Conservation (phyloP, 2,888 invertebrate species). For the Hirtodrosophila cameraria region DNA sequence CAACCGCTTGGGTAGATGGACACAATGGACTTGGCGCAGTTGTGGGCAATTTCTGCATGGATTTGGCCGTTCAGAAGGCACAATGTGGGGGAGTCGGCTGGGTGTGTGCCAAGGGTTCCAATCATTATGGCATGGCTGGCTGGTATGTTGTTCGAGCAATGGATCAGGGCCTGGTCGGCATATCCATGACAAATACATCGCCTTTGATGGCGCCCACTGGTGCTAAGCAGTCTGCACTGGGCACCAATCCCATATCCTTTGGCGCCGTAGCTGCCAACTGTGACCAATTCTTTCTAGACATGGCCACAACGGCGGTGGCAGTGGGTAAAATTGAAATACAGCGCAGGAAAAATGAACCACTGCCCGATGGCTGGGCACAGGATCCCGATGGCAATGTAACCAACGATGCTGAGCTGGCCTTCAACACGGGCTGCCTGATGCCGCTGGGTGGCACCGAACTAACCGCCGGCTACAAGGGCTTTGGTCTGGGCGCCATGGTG, state of each 20-base stretch:
- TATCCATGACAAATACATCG: constrained; percentile 96
- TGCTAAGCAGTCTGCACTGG: constrained; percentile 89
- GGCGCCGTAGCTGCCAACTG: constrained; percentile 89
- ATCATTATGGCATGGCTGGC: constrained; percentile 95
- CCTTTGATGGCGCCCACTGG: constrained; percentile 95
- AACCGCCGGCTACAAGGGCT: constrained; percentile 95
- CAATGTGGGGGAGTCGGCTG: constrained; percentile 91
- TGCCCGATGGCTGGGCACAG: constrained; percentile 95
- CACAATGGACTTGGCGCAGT: constrained; percentile 92
- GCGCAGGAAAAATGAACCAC: constrained; percentile 88
- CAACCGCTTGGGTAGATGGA: constrained; percentile 91
- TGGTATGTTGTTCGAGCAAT: constrained; percentile 92
- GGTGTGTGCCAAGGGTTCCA: constrained; percentile 93
- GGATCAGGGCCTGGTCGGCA: constrained; percentile 90
- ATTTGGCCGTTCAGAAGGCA: constrained; percentile 92
- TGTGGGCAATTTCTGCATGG: constrained; percentile 91
- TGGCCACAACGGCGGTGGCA: constrained; percentile 97
- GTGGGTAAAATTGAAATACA: constrained; percentile 97
- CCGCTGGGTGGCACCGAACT: constrained; percentile 90
- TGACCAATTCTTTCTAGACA: constrained; percentile 94
- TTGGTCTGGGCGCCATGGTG: constrained; percentile 92
- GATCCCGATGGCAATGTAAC: constrained; percentile 88
- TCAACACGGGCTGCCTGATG: constrained; percentile 86
- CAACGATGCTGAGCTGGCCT: constrained; percentile 87
- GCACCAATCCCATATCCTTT: constrained; percentile 94